A percentile compares a stretch with the other conserved stretches of the same genome.
phyloP scores from a whole-genome alignment of 2,113 vertebrate species.

The Pachyramphus minor region DNA sequence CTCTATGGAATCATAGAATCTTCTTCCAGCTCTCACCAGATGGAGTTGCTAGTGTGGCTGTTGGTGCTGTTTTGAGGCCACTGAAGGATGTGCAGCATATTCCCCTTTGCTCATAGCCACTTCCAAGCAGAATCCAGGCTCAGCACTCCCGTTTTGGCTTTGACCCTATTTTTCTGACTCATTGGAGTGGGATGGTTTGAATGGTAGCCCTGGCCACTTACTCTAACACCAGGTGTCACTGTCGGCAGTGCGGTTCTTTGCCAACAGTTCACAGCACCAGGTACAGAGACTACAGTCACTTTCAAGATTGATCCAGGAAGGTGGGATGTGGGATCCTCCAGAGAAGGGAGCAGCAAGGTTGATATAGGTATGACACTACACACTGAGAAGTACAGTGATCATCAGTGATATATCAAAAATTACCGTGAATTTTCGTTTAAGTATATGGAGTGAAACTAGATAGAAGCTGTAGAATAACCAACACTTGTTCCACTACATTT shows the following conservation, averaged over 20 bases:
- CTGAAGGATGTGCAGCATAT: fast-evolving
- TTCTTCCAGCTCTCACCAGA: not conserved
- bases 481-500: not conserved
- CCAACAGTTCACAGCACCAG: not conserved
- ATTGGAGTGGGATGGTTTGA: not conserved
- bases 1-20: not conserved
- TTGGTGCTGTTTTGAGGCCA: not conserved
- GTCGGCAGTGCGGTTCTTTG: not conserved
- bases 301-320: not conserved
- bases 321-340: too few species aligned
- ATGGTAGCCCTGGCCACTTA: not conserved
- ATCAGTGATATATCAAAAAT: not conserved
- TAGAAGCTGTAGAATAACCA: not conserved
- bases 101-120: not conserved
- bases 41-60: not conserved
- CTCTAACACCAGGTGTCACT: not conserved
- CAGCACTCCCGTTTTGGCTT: not conserved
- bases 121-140: not conserved
- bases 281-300: not conserved
- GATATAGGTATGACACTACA: not conserved
- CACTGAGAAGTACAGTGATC: fast-evolving
- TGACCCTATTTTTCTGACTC: not conserved
- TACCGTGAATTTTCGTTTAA: not conserved
- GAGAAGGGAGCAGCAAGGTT: not conserved
- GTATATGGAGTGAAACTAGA: not conserved